These are phyloP conservation scores for Platyscapa corneri DNA, from an alignment of 1,140 invertebrate genomes.

Conservation along the genomic window DNA sequence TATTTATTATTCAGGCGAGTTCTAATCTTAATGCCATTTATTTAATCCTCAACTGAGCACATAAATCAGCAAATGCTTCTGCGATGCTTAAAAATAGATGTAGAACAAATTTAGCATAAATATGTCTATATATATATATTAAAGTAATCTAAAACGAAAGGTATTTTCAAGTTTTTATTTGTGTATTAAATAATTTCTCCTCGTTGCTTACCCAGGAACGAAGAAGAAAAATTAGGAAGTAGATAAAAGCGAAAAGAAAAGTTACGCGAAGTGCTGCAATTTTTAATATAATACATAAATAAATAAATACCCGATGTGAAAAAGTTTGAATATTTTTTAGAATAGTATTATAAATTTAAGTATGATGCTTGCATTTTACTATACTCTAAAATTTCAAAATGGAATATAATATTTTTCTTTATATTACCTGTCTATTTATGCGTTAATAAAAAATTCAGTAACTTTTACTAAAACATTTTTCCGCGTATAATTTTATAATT, in stretches of 20 bases:
- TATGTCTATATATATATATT: neutral
- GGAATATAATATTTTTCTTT: neutral
- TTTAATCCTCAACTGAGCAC: too few relatives aligned
- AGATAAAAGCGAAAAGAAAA: neutral
- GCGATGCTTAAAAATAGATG: neutral
- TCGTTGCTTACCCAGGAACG: too few relatives aligned
- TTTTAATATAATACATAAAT: neutral
- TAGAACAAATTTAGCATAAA: neutral
- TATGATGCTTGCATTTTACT: neutral
- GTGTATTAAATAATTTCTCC: neutral
- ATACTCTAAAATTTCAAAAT: neutral
- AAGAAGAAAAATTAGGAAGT: neutral
- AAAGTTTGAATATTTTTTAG: neutral
- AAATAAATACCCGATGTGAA: too few relatives aligned
- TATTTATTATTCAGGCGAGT: neutral
- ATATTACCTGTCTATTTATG: neutral
- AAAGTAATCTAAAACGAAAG: neutral
- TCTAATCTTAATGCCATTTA: neutral
- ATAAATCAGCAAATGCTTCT: neutral
- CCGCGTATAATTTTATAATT: neutral
- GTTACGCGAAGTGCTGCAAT: neutral
- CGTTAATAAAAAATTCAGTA: neutral
- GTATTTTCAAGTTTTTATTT: neutral
- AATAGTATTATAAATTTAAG: neutral
- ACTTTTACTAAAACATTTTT: slow-evolving; percentile 17